phyloP scores from a whole-genome alignment of 2,797 vertebrate species.

The Artibeus lituratus region DNA sequence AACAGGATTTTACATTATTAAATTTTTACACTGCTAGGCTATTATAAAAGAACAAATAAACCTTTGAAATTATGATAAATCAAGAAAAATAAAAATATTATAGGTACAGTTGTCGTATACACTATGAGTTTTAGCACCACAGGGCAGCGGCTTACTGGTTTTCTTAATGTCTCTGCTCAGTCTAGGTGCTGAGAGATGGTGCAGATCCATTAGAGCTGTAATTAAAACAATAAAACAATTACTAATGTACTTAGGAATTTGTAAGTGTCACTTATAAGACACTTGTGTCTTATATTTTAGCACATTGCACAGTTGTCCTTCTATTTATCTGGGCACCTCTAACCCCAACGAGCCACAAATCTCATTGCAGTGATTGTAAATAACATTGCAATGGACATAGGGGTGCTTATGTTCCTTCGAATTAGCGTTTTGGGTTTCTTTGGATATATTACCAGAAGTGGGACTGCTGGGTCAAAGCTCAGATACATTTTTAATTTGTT shows the following conservation, averaged over 20 bases:
- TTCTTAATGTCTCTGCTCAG: background rate
- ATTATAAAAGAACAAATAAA: background rate
- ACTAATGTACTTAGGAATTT: background rate
- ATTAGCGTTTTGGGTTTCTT: no score
- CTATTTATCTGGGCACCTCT: background rate
- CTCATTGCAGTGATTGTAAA: no score
- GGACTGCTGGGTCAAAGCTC: no score
- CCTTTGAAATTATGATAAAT: slow-evolving; percentile 26
- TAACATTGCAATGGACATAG: no score
- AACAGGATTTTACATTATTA: background rate
- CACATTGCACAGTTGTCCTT: background rate
- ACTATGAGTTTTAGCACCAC: background rate
- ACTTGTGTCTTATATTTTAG: background rate
- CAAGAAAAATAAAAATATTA: slow-evolving; percentile 32
- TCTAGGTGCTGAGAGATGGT: background rate
- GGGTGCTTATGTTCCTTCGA: no score
- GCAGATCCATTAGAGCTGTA: background rate
- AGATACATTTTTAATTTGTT: no score
- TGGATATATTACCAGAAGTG: no score
- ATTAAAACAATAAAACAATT: background rate
- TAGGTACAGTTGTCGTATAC: background rate
- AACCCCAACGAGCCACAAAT: background rate
- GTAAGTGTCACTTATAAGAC: no score
- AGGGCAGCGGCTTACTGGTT: background rate
- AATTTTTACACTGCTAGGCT: background rate